Percentiles rank a stretch among this genome's conserved stretches.
phyloP scores from a whole-genome alignment of 2,113 vertebrate species.

The Semicossyphus pulcher region DNA sequence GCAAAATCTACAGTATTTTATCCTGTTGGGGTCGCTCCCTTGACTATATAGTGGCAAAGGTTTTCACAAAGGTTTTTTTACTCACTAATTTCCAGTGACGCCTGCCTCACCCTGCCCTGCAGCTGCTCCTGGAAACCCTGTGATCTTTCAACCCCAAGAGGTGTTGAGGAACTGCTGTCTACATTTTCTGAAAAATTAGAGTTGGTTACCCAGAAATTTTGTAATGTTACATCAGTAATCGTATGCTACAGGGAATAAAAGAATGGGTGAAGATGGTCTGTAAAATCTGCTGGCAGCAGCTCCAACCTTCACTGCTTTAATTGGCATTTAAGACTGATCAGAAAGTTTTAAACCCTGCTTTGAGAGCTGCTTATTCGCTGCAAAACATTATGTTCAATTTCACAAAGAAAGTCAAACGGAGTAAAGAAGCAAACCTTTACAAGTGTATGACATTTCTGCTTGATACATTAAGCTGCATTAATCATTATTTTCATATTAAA shows the following conservation, averaged over 20 bases:
- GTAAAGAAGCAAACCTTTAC: no score
- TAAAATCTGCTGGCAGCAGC: constrained; percentile 21
- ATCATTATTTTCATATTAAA: background rate
- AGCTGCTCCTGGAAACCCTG: constrained; percentile 18
- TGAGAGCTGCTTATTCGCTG: background rate
- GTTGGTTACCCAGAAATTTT: constrained; percentile 6
- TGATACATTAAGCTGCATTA: background rate
- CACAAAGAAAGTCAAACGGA: no score
- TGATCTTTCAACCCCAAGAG: constrained; percentile 23
- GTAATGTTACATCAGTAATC: constrained; percentile 27
- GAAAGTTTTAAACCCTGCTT: constrained; percentile 25
- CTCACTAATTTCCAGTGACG: no score
- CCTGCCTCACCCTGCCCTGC: constrained; percentile 1
- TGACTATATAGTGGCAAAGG: no score
- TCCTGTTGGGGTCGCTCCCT: no score
- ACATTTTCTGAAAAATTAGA: background rate
- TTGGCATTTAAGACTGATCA: constrained; percentile 24
- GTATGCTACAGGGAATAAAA: background rate
- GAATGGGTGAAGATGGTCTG: constrained; percentile 1
- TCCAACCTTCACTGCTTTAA: constrained; percentile 29
- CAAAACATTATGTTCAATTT: no score
- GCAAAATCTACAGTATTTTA: no score
- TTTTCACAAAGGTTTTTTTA: no score
- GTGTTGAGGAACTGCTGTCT: background rate
- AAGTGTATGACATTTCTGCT: background rate